phyloP scores from a whole-genome alignment of 2,113 vertebrate species.

The Bubo bubo region DNA sequence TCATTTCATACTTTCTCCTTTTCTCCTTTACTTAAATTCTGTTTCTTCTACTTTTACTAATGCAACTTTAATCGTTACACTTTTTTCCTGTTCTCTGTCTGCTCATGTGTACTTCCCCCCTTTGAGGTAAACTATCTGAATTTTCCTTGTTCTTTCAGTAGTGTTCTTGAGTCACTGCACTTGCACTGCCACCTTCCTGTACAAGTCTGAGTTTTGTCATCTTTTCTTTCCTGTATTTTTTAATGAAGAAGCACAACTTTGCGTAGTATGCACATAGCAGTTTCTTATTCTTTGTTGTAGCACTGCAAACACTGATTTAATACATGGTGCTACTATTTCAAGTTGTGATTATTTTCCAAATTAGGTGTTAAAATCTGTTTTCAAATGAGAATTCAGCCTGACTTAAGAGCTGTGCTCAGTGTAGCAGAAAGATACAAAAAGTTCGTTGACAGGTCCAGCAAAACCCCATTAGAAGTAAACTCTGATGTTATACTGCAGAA shows the following conservation, averaged over 20 bases:
- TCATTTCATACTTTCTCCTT: background rate
- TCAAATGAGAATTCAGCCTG: background rate
- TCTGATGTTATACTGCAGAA: background rate
- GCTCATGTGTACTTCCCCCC: accelerated
- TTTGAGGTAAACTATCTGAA: background rate
- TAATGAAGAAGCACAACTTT: background rate
- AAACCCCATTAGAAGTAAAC: background rate
- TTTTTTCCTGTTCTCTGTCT: background rate
- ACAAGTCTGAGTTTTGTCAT: background rate
- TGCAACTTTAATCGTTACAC: background rate
- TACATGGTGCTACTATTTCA: background rate
- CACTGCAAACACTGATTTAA: background rate
- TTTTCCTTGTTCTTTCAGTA: background rate
- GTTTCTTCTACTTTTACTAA: background rate
- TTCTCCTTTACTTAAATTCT: background rate
- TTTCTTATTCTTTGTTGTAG: background rate
- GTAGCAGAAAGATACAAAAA: background rate
- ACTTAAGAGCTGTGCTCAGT: background rate
- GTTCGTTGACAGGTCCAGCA: background rate
- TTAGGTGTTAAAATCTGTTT: background rate
- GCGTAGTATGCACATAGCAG: background rate
- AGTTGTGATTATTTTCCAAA: background rate
- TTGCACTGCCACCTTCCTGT: background rate
- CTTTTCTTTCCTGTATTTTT: background rate
- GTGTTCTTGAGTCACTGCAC: background rate